Evolutionary conservation across 2,888 invertebrate genomes (phyloP).

Genomic region (Eilema sororculum): DNA sequence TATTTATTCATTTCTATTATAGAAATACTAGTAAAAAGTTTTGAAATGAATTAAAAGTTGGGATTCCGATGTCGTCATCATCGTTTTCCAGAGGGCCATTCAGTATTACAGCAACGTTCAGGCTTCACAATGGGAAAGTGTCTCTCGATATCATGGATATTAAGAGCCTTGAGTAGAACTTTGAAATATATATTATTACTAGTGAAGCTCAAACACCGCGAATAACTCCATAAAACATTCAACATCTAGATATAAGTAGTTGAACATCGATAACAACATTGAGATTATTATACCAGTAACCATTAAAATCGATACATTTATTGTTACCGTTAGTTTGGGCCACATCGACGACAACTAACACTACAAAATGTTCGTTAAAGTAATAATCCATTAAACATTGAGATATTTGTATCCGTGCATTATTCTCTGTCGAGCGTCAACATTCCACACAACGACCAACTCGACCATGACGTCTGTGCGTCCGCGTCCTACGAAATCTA

Average conservation of each 20-base stretch:
- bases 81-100: neutral
- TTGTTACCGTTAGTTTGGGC: constrained; percentile 23
- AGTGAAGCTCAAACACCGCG: neutral
- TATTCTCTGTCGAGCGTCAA: constrained; percentile 32
- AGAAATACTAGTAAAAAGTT: neutral
- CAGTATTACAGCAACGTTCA: neutral
- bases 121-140: neutral
- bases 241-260: constrained; percentile 44
- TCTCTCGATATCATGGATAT: neutral
- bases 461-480: constrained; percentile 25
- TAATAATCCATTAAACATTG: neutral
- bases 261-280: constrained; percentile 52
- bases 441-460: constrained; percentile 43
- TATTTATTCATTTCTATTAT: neutral
- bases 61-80: neutral
- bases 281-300: constrained; percentile 15
- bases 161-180: neutral
- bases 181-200: neutral
- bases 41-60: neutral
- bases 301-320: constrained; percentile 32
- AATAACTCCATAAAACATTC: constrained; percentile 30
- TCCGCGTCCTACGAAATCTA: neutral
- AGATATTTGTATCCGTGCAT: neutral
- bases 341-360: constrained; percentile 22
- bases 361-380: constrained; percentile 14